Base-by-base conservation (phyloP, 2,113 vertebrate species). In the Burhinus bistriatus region DNA sequence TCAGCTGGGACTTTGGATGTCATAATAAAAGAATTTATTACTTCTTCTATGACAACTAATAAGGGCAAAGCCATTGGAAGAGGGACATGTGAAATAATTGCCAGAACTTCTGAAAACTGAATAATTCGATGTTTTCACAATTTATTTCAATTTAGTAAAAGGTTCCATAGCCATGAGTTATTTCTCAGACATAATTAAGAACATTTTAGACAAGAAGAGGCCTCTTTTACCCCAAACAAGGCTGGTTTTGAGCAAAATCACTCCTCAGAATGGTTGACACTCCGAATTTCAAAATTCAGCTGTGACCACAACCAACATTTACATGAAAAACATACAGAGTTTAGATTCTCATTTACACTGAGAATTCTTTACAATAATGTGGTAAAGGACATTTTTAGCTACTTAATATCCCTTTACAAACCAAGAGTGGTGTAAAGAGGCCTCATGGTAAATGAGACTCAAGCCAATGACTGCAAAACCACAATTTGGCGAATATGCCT, bases 71-170 rank as follows among this genome's bases (percentile, higher is more conserved):
- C 73, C 89, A 93, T 89, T 95, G 87, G 94, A 96, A 87, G 84
- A 85, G 73, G 66, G 89, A 83, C 75, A 96, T 95, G 87, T 25
- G 36, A 94, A 95, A 96, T 97, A 93, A 96, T 95, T 96, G 96
- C 91, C 94, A 95, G 81, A 96, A 97, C 89, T 96, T 96, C 91
- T 95, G 96, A 95, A 97, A 96, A 97, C 93, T 42, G 91, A 96
- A 95, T 97, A 95, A 97, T 97, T 89, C 66, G 73, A 92, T 95
- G 91, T 97, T 97, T 95, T 97, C 89, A 96, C 83, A 95, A 94
- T 97, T 96, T 94, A 95, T 91, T 96, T 97, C 94, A 95, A 97
- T 97, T 96, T 91, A 95, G 70, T 94, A 95, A 94, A 94, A 91
- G 94, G 96, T 96, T 96, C 97, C 97, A 97, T 91, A 87, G 73